Evolutionary conservation across 1,140 invertebrate species (phyloP).

Genomic region (Drosophila bocqueti): DNA sequence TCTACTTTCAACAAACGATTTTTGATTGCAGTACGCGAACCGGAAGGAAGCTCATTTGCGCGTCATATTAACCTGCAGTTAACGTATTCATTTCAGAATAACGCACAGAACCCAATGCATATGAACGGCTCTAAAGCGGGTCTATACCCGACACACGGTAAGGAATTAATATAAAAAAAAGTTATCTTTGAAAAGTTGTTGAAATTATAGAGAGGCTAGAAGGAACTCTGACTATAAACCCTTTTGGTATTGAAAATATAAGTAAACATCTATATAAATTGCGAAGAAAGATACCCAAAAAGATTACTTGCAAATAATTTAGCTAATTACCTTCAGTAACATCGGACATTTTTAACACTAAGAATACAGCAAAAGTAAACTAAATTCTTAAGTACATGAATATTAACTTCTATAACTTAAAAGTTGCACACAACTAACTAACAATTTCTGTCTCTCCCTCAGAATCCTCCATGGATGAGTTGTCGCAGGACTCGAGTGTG

Average conservation of each 20-base stretch:
- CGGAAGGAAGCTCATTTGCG: slow-evolving; percentile 87
- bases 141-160: slow-evolving; percentile 82
- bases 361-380: not conserved
- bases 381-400: too few relatives aligned
- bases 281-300: too few relatives aligned
- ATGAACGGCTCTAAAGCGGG: slow-evolving; percentile 85
- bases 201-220: not conserved
- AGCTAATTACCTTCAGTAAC: not conserved
- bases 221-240: not conserved
- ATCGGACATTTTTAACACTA: too few relatives aligned
- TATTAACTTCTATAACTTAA: not conserved
- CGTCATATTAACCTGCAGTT: slow-evolving; percentile 93
- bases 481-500: slow-evolving; percentile 92
- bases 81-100: slow-evolving; percentile 93
- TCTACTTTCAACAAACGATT: slow-evolving; percentile 73
- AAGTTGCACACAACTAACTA: not conserved
- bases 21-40: slow-evolving; percentile 85
- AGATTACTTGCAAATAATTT: not conserved
- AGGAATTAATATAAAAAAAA: slow-evolving; percentile 12
- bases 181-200: not conserved
- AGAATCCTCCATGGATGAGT: slow-evolving; percentile 92
- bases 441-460: slow-evolving; percentile 64
- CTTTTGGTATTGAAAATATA: not conserved
- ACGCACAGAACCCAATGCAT: slow-evolving; percentile 88
- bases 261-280: accelerated